Base-by-base conservation (phyloP, 2,797 vertebrate genomes). In the Dipus sagitta region DNA sequence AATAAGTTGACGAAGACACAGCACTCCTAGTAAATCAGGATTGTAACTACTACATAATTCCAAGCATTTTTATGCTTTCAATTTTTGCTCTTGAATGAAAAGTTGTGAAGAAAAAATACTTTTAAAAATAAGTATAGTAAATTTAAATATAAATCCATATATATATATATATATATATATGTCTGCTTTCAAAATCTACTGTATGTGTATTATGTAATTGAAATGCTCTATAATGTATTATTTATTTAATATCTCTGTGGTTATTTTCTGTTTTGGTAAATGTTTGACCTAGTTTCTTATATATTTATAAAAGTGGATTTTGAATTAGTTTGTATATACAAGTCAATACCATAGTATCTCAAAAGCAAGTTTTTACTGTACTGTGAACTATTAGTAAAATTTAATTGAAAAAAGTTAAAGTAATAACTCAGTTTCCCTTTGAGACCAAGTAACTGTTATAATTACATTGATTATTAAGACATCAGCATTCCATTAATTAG, bases 401-500 rank as follows among this genome's bases (percentile, higher is more conserved):
- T 81, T 26, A 85, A 62, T 92, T 21, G 30, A 8, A 65, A 42
- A 74, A 88, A 84, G 17, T 74, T 86, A 74, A 75, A 95, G 58
- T 95, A 42, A 76, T 91, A 70, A 76, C 62, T 79, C 6, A 76
- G 90, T 86, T 86, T 34, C 14, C 11, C 74, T 67, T 79, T 89
- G 32, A 88, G 77, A 81, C 82, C 42, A 88, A 81, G 47, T 70
- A 88, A 94, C 72, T 68, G 34, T 76, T 58, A 84, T 12, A 60
- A 58, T 21, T 20, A 54, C 20, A 65, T 11, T 65, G 17, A 70
- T 87, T 90, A 80, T 52, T 83, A 93, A 91, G 47, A 85, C 23
- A 82, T 78, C 30, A 84, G 4, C 38, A 79, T 85, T 86, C 17
- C 38, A 88, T 71, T 80, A 86, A 87, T 93, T 79, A 94, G 17